Percentiles rank a stretch among this genome's conserved stretches.
Evolutionary conservation across 2,888 invertebrate genomes (phyloP).

Genomic region (Drosophila pullipes): DNA sequence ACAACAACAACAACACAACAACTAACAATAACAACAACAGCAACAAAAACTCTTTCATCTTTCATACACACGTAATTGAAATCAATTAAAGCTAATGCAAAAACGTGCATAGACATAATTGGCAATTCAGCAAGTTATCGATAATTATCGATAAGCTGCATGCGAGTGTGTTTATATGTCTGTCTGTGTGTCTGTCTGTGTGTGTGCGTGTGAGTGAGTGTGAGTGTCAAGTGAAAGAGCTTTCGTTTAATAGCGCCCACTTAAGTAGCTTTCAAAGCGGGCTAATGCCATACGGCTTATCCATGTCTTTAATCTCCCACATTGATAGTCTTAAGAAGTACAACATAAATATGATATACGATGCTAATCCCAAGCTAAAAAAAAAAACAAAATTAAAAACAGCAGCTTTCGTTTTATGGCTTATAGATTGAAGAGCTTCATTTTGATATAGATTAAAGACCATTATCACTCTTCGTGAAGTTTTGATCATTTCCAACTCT

Average conservation of each 20-base stretch:
- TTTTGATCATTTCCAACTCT: neutral
- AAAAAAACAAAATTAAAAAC: neutral
- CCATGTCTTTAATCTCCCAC: neutral
- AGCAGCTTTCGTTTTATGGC: neutral
- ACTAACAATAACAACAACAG: slow-evolving; percentile 13
- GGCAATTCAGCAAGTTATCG: slow-evolving; percentile 24
- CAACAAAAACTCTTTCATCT: slow-evolving; percentile 26
- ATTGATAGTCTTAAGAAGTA: neutral
- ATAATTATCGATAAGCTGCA: slow-evolving; percentile 44
- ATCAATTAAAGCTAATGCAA: slow-evolving; percentile 44
- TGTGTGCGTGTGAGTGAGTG: neutral
- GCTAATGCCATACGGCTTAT: slow-evolving; percentile 5
- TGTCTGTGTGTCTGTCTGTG: too few relatives aligned
- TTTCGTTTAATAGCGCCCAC: slow-evolving; percentile 17
- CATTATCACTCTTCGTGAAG: neutral
- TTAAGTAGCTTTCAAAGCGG: slow-evolving; percentile 10
- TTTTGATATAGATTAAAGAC: neutral
- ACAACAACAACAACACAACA: neutral
- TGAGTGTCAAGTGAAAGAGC: slow-evolving; percentile 39
- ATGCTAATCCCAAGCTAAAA: neutral
- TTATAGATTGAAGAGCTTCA: neutral
- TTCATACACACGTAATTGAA: slow-evolving; percentile 47
- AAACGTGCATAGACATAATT: slow-evolving; percentile 34
- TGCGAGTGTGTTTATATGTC: too few relatives aligned
- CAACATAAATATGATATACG: neutral